Evolutionary conservation across 1,140 invertebrate genomes (phyloP), one percentile per base, ranked within the genome.

Genomic region (Leptoteleia sp.): DNA sequence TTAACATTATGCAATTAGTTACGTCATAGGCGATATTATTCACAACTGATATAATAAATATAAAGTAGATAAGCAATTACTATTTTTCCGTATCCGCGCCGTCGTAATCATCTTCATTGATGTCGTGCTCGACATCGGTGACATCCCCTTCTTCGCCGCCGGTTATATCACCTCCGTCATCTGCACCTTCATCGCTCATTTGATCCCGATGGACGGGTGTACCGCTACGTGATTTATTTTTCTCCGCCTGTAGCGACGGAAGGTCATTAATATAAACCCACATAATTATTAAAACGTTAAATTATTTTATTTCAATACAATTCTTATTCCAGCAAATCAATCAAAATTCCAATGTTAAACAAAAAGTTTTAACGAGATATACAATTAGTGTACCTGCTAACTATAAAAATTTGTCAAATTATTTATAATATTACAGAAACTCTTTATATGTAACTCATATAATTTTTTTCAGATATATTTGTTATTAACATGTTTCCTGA

Each of bases 21-120:
- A n/a, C n/a, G n/a, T n/a, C n/a, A n/a, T n/a, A n/a, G n/a, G n/a
- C n/a, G n/a, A n/a, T n/a, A n/a, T n/a, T n/a, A n/a, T n/a, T n/a
- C n/a, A n/a, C n/a, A n/a, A n/a, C n/a, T n/a, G n/a, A n/a, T n/a
- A n/a, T n/a, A n/a, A 16, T 35, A 45, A 38, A 48, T 40, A 16
- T 35, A 48, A 75, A 47, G 3, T 7, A 62, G 11, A 40, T 45
- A 55, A 17, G 12, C 6, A 4, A 64, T 29, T 29, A 29, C 27
- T 76, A 70, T 64, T 76, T 93, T 85, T 93, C 92, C 12, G 91
- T 92, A 67, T 93, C 92, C 62, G 90, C 90, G 75, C 91, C 92
- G 54, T 92, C 93, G 52, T 93, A 93, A 80, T 93, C 93, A 52
- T 93, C 93, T 68, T 93, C 93, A 62, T 90, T 89, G 5, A 84